These are phyloP conservation scores for Mionectes olivaceus DNA, from an alignment of 2,797 vertebrate genomes.

Conservation along the genomic window DNA sequence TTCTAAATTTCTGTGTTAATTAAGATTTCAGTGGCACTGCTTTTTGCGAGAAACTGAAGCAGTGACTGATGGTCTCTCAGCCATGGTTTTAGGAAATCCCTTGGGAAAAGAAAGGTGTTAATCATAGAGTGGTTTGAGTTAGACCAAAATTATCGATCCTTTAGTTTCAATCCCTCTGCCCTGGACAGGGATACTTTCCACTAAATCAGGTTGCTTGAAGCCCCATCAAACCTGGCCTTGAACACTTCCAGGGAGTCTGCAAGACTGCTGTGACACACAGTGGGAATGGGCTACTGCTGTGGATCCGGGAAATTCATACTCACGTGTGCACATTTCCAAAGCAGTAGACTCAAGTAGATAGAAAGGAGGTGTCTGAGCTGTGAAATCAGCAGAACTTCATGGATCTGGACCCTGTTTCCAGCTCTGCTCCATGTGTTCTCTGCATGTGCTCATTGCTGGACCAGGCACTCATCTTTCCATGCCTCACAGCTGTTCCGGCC, in stretches of 20 bases:
- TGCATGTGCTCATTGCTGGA: neutral
- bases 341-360: neutral
- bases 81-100: neutral
- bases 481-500: neutral
- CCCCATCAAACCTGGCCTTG: neutral
- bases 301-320: neutral
- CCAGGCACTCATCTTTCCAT: neutral
- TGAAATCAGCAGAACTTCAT: neutral
- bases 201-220: neutral
- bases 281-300: rapidly evolving
- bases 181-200: neutral
- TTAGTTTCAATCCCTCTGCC: neutral
- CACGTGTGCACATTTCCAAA: neutral
- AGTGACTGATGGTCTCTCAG: neutral
- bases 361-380: neutral
- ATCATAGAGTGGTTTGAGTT: neutral
- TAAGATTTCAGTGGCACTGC: neutral
- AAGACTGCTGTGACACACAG: neutral
- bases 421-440: neutral
- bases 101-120: neutral
- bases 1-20: neutral
- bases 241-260: neutral
- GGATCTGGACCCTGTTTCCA: neutral
- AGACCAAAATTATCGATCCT: neutral
- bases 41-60: neutral